A percentile compares a stretch with the other conserved stretches of the same genome.
phyloP scores from a whole-genome alignment of 2,888 invertebrate genomes.

The Pseudolycoriella hygida region DNA sequence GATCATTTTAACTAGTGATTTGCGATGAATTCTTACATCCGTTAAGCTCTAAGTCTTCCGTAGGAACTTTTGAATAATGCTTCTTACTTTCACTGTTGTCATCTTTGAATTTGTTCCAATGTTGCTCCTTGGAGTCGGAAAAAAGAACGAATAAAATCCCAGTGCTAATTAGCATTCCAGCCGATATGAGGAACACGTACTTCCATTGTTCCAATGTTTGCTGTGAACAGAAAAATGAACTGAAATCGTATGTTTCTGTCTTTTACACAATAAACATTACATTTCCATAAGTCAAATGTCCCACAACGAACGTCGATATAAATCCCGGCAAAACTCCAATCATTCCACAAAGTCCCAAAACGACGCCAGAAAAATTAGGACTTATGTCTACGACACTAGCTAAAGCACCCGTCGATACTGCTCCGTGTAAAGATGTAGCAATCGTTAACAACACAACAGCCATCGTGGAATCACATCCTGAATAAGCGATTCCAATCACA shows the following conservation, averaged over 20 bases:
- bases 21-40: no score
- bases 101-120: conserved; percentile 32
- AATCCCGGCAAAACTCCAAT: conserved; percentile 39
- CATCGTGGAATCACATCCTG: conserved; percentile 39
- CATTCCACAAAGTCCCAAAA: conserved; percentile 42
- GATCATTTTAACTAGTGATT: no score
- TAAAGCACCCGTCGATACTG: conserved; percentile 45
- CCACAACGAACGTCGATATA: conserved; percentile 42
- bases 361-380: conserved; percentile 39
- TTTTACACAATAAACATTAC: no score
- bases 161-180: conserved; percentile 31
- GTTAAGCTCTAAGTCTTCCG: no score
- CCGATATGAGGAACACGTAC: conserved; percentile 37
- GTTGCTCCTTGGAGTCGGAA: conserved; percentile 36
- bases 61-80: no score
- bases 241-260: no score
- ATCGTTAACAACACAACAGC: conserved; percentile 41
- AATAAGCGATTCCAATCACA: conserved; percentile 40
- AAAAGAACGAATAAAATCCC: conserved; percentile 35
- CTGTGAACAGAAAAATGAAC: no score
- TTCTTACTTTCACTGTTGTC: neutral
- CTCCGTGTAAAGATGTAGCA: conserved; percentile 46
- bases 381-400: conserved; percentile 49
- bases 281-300: conserved; percentile 40
- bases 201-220: conserved; percentile 43